A percentile compares a stretch with the other conserved stretches of the same genome.
Conservation (phyloP, 2,797 vertebrate species). For the Psittacula echo region DNA sequence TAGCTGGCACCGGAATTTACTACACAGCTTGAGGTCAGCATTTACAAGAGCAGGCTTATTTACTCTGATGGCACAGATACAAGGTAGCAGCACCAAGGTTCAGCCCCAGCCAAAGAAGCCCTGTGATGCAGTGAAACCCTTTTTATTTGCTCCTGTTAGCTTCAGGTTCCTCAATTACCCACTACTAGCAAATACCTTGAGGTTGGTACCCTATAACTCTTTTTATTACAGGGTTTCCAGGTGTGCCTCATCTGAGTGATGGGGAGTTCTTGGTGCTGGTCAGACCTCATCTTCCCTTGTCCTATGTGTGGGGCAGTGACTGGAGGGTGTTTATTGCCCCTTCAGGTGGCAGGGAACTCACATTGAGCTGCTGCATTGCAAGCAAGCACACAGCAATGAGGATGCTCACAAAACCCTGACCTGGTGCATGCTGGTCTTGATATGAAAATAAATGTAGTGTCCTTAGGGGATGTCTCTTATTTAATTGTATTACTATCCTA, state of each 20-base stretch:
- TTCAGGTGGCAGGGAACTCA: neutral
- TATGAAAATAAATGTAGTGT: neutral
- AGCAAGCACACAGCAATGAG: rapidly evolving
- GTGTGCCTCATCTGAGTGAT: neutral
- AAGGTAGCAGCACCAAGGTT: neutral
- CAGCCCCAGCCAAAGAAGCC: neutral
- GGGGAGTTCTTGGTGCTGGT: neutral
- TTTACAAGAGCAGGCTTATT: neutral
- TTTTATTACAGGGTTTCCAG: neutral
- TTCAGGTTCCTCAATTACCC: neutral
- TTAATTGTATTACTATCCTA: neutral
- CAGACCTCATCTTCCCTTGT: neutral
- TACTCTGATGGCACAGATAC: neutral
- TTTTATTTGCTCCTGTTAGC: neutral
- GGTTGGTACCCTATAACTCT: neutral
- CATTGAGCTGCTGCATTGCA: rapidly evolving
- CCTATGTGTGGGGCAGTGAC: rapidly evolving
- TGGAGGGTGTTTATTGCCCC: neutral
- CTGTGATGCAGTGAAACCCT: neutral
- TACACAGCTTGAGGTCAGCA: neutral
- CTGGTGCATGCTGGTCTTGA: neutral
- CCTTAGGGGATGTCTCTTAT: neutral
- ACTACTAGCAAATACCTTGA: neutral
- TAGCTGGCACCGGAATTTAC: neutral
- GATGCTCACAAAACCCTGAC: neutral